Base-by-base conservation (phyloP, 2,113 vertebrate genomes). In the Noturus placidus region DNA sequence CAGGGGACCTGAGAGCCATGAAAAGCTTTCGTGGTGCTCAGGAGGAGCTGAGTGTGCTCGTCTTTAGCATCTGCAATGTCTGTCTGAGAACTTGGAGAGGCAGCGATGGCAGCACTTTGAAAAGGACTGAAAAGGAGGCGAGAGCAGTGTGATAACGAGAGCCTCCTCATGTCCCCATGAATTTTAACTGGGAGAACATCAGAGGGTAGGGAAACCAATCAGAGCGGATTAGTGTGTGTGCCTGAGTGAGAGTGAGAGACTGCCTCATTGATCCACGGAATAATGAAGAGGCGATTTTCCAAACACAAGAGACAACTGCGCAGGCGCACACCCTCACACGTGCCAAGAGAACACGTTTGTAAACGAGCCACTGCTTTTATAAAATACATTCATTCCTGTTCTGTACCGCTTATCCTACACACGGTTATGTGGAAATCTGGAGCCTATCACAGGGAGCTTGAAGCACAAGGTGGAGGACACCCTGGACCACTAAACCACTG, bases 171-270 rank as follows among this genome's bases (percentile, higher is more conserved):
- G 88, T 79, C 81, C 82, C 59, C 42, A 87, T 89, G 84, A 85
- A 87, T 89, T 89, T 91, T 52, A 89, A 88, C 88, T 74, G 83
- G 61, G 79, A 54, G 89, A 85, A 87, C 90, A 87, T 91, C 90
- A 91, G 88, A 89, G 84, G 84, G 57, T 77, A 65, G 42, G 85
- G 82, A 86, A 86, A 74, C 86, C 87, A 89, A 91, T 90, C 89
- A 90, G 80, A 77, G 86, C 38, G 83, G 89, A 78, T 88, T 88
- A 88, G 82, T 83, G 25, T 50, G 59, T 83, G 42, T 42, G 33
- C 38, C 59, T 27, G 42, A 54, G 85, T 30, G 85, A 65, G 35
- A 65, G 74, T 17, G 42, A 79, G 57, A 30, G 30, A 74, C 74
- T 65, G 74, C 77, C 50, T 70, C 82, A 81, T 87, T 90, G 80